These are phyloP conservation scores for Boulengeromyrus knoepffleri DNA, from an alignment of 2,113 vertebrate species.

Conservation along the genomic window DNA sequence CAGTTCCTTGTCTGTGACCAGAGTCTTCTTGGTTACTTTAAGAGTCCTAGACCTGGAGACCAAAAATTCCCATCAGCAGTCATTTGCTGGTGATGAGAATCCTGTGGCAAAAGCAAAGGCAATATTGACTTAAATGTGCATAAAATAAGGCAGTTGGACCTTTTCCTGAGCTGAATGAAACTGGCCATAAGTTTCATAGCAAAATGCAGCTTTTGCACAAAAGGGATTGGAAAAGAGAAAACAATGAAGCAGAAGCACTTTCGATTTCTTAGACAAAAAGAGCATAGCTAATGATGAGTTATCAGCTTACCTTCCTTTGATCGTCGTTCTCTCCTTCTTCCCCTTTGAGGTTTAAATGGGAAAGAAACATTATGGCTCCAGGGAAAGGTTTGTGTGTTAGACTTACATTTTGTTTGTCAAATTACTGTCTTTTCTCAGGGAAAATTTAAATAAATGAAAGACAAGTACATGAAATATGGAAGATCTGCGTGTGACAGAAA, in stretches of 20 bases:
- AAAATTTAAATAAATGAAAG: neutral
- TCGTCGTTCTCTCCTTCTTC: neutral
- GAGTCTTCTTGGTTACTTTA: neutral
- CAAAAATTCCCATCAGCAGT: neutral
- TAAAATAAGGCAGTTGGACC: neutral
- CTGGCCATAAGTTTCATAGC: no score
- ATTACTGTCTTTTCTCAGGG: neutral
- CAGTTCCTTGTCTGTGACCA: neutral
- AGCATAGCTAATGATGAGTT: neutral
- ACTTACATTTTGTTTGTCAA: neutral
- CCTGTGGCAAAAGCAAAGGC: neutral
- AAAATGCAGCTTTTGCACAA: no score
- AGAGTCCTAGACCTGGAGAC: neutral
- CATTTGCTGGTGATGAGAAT: neutral
- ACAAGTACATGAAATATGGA: neutral
- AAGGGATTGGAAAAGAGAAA: no score
- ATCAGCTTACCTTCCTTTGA: neutral
- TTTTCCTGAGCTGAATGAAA: no score
- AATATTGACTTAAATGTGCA: neutral
- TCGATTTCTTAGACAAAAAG: no score
- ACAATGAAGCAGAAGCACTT: no score
- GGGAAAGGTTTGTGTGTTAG: neutral
- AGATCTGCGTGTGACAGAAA: neutral
- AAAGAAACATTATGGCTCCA: neutral
- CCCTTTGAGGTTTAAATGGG: neutral